Percentiles rank a stretch among this genome's conserved stretches.
These are phyloP conservation scores for Neodiprion pinetum DNA, from an alignment of 1,140 invertebrate species.

Conservation along the genomic window DNA sequence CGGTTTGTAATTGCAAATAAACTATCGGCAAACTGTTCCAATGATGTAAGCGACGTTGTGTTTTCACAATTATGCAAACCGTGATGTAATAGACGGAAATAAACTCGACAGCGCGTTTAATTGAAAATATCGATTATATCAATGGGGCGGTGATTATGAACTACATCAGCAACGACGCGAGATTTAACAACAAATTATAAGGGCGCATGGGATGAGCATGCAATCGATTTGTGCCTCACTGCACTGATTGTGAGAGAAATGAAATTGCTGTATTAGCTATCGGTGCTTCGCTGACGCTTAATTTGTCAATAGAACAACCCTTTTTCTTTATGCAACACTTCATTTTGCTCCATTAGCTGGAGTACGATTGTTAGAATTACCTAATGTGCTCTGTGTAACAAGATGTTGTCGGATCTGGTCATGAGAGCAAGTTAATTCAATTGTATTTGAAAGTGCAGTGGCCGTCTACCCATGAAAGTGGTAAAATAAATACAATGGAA, in stretches of 20 bases:
- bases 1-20: no score
- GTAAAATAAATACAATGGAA: neutral
- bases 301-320: neutral
- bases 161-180: no score
- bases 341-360: neutral
- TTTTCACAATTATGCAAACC: no score
- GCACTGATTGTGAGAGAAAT: neutral
- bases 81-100: no score
- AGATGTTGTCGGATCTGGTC: neutral
- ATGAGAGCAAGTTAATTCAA: neutral
- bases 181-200: no score
- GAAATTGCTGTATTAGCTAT: neutral
- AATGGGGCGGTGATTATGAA: no score
- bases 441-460: neutral
- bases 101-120: no score
- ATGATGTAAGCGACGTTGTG: no score
- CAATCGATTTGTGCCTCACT: no score
- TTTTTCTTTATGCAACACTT: neutral
- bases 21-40: no score
- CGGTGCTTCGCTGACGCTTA: neutral
- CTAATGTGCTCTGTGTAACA: neutral
- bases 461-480: neutral
- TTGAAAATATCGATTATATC: no score
- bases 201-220: no score
- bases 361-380: neutral